Percentiles rank a stretch among this genome's conserved stretches.
These are phyloP conservation scores for Rhopalosiphum maidis DNA, from an alignment of 1,140 invertebrate species.

Conservation along the genomic window DNA sequence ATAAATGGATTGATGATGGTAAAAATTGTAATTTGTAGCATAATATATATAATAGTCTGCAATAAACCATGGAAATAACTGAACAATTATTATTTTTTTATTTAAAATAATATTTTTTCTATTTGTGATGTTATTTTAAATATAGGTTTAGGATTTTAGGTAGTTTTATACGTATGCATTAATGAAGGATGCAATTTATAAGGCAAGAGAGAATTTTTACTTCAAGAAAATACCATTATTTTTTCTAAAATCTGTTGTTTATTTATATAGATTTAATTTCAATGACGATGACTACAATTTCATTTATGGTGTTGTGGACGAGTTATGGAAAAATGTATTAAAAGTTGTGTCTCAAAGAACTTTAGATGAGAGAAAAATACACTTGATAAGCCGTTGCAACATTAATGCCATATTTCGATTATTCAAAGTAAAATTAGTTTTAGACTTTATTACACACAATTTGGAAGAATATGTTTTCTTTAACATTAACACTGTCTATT, in stretches of 20 bases:
- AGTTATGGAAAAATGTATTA: neutral
- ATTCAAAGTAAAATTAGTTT: slow-evolving; percentile 21
- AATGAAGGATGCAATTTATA: neutral
- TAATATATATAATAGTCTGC: no score
- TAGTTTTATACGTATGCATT: no score
- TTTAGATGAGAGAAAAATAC: neutral
- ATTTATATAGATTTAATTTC: neutral
- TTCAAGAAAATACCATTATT: neutral
- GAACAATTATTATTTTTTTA: no score
- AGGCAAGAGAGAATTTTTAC: neutral
- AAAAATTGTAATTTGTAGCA: no score
- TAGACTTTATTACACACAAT: neutral
- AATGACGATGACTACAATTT: slow-evolving; percentile 16
- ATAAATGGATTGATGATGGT: no score
- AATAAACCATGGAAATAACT: no score
- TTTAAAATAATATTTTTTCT: no score
- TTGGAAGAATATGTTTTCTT: neutral
- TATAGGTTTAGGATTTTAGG: no score
- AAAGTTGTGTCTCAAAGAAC: neutral
- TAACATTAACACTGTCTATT: neutral
- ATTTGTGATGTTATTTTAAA: no score
- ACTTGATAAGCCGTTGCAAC: neutral
- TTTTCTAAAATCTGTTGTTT: neutral
- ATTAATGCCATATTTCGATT: neutral
- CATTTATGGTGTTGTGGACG: slow-evolving; percentile 1